Conservation (phyloP, 2,797 vertebrate species). For the Pogonophryne albipinna region DNA sequence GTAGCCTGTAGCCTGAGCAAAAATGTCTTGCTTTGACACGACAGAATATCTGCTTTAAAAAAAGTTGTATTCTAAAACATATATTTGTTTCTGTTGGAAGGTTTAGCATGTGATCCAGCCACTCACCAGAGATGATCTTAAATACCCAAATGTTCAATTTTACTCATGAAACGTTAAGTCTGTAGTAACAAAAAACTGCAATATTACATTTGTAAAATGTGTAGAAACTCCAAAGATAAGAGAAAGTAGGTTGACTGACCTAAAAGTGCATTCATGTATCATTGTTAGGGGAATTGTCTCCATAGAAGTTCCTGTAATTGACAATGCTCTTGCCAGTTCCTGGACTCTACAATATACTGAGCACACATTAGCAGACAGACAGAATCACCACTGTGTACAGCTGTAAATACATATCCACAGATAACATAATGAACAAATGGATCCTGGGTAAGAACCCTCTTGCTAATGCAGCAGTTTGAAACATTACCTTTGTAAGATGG, state of each 20-base stretch:
- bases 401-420: conserved; percentile 51
- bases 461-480: conserved; percentile 58
- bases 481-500: conserved; percentile 52
- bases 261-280: neutral
- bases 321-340: neutral
- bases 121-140: neutral
- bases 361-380: conserved; percentile 9
- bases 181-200: neutral
- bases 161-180: neutral
- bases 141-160: neutral
- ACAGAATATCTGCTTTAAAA: neutral
- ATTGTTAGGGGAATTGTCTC: neutral
- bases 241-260: neutral
- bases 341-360: neutral
- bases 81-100: no score
- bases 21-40: no score
- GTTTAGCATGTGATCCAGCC: neutral
- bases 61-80: neutral
- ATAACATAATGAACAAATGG: conserved; percentile 57
- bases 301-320: neutral
- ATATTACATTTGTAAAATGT: neutral
- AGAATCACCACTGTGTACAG: conserved; percentile 22
- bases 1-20: no score
- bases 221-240: neutral
- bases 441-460: conserved; percentile 29